These are phyloP conservation scores for Salvelinus alpinus DNA, from an alignment of 2,113 vertebrate genomes.

Conservation along the genomic window DNA sequence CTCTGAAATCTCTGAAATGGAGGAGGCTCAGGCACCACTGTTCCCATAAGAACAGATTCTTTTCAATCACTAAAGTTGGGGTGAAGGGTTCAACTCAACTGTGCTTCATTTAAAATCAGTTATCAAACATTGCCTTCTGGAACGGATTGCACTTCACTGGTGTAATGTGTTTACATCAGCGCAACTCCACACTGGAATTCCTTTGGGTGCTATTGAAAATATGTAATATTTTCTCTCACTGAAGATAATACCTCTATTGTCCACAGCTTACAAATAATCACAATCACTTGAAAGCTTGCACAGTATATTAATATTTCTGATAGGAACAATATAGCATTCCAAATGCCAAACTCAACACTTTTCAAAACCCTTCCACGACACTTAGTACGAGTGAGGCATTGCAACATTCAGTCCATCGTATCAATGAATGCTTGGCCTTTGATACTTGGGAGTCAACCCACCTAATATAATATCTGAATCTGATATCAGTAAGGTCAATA, in stretches of 20 bases:
- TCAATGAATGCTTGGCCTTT: background rate
- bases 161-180: background rate
- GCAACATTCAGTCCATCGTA: background rate
- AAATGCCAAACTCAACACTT: background rate
- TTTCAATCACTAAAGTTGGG: background rate
- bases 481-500: background rate
- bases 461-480: background rate
- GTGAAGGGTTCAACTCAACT: background rate
- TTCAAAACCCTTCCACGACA: background rate
- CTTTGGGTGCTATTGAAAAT: background rate
- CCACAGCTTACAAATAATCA: background rate
- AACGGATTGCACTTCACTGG: background rate
- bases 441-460: background rate
- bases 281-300: background rate
- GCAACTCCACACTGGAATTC: background rate
- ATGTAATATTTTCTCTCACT: background rate
- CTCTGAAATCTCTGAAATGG: constrained; percentile 1
- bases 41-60: background rate
- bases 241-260: constrained; percentile 1
- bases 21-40: background rate
- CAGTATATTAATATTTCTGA: background rate
- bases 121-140: background rate
- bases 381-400: background rate
- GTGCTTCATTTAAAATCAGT: background rate
- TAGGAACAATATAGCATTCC: background rate